phyloP scores from a whole-genome alignment of 2,888 invertebrate genomes.

The Strigamia crassipes region DNA sequence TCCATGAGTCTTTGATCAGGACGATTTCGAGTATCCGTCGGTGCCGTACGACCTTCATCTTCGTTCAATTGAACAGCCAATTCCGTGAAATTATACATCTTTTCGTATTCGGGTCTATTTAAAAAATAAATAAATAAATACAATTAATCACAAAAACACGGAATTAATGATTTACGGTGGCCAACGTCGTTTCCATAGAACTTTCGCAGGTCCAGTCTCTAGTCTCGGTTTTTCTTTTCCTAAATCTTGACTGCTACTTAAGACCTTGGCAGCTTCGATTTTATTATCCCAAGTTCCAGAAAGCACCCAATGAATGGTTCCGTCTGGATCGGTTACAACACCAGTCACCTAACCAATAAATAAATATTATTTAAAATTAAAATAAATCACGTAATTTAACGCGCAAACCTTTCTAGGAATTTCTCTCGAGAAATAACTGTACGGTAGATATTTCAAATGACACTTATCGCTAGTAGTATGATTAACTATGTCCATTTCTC shows the following conservation, averaged over 20 bases:
- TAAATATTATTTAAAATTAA: not conserved
- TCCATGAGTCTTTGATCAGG: conserved; percentile 99
- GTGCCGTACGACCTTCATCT: conserved; percentile 86
- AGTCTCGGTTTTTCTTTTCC: conserved; percentile 78
- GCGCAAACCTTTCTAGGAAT: conserved; percentile 81
- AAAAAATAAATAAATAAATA: not conserved
- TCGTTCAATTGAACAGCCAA: conserved; percentile 97
- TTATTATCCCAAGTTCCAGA: conserved; percentile 93
- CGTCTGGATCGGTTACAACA: conserved; percentile 65
- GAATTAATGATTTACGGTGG: conserved; percentile 67
- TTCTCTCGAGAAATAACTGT: conserved; percentile 97
- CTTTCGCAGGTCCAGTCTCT: conserved; percentile 83
- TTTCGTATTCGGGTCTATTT: conserved; percentile 67
- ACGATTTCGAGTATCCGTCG: conserved; percentile 88
- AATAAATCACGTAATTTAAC: not conserved
- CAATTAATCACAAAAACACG: not conserved
- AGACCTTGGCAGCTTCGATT: conserved; percentile 92
- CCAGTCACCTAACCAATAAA: conserved; percentile 68
- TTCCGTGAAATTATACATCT: conserved; percentile 91
- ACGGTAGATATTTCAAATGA: conserved; percentile 95
- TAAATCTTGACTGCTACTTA: conserved; percentile 68
- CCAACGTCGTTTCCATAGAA: conserved; percentile 83
- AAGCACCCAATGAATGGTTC: conserved; percentile 68
- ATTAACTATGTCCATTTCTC: conserved; percentile 97
- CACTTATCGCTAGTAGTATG: conserved; percentile 89